These are phyloP conservation scores for Delia radicum DNA, from an alignment of 1,140 invertebrate species.

Conservation along the genomic window DNA sequence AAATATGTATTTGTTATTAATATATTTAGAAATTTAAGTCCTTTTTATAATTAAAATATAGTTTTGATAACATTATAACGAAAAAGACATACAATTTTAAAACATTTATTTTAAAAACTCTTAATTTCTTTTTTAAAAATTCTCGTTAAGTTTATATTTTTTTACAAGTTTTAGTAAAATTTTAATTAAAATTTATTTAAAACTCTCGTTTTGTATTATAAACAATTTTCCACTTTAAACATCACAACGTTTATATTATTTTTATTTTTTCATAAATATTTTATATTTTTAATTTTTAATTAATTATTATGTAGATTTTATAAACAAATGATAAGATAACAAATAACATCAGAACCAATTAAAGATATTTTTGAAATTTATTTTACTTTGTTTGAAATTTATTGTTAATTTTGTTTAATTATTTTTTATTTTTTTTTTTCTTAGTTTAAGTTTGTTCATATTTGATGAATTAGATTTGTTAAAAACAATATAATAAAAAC, in stretches of 20 bases:
- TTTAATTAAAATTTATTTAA: not conserved
- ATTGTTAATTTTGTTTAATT: not conserved
- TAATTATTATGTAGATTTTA: not conserved
- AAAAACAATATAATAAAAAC: not conserved
- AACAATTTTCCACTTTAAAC: not conserved
- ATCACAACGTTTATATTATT: constrained; percentile 7
- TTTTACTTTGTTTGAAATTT: not conserved
- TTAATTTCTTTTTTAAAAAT: not conserved
- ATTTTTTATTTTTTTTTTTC: not conserved
- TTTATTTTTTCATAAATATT: not conserved
- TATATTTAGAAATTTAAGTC: not conserved
- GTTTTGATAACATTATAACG: constrained; percentile 7
- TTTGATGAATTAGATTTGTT: not conserved
- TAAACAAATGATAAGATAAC: not conserved
- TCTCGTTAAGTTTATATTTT: constrained; percentile 7
- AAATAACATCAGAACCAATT: not conserved
- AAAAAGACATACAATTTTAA: not conserved
- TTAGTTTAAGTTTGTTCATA: not conserved
- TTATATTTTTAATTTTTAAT: not conserved
- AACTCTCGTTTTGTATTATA: constrained; percentile 17
- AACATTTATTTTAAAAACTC: not conserved
- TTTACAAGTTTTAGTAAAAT: constrained; percentile 13
- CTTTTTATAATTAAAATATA: not conserved
- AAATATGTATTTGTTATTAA: not conserved
- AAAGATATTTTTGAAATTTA: not conserved